Conservation (phyloP, 2,888 invertebrate genomes). For the Parnassius apollo region DNA sequence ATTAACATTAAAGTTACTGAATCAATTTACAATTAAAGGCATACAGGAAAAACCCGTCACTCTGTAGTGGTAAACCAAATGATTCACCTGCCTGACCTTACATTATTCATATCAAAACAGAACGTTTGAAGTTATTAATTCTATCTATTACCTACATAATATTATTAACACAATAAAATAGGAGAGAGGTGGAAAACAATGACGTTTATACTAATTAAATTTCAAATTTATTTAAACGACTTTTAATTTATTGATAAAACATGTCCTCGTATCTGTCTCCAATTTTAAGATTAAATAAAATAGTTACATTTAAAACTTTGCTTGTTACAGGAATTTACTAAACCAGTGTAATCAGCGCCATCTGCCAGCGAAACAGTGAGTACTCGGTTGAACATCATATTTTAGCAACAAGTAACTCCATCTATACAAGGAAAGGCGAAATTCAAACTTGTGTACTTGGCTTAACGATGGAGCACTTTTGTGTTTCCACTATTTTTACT, state of each 20-base stretch:
- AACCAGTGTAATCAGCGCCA: conserved; percentile 22
- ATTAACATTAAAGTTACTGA: conserved; percentile 6
- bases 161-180: no score
- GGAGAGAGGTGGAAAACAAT: no score
- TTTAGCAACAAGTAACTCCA: conserved; percentile 7
- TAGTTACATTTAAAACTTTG: background rate
- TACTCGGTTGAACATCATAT: background rate
- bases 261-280: no score
- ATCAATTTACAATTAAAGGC: conserved; percentile 14
- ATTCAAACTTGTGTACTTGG: conserved; percentile 1
- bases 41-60: conserved; percentile 22
- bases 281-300: no score
- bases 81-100: conserved; percentile 4
- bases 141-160: no score
- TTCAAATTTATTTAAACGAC: no score
- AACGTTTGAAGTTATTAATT: background rate
- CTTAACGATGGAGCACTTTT: conserved; percentile 13
- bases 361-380: conserved; percentile 17
- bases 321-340: conserved; percentile 5
- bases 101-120: background rate
- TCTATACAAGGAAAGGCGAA: conserved; percentile 16
- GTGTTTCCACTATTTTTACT: conserved; percentile 16
- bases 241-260: no score
- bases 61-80: conserved; percentile 1
- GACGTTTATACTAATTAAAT: no score